Base-by-base conservation (phyloP, 2,888 invertebrate species). In the Agapetus fuscipes region DNA sequence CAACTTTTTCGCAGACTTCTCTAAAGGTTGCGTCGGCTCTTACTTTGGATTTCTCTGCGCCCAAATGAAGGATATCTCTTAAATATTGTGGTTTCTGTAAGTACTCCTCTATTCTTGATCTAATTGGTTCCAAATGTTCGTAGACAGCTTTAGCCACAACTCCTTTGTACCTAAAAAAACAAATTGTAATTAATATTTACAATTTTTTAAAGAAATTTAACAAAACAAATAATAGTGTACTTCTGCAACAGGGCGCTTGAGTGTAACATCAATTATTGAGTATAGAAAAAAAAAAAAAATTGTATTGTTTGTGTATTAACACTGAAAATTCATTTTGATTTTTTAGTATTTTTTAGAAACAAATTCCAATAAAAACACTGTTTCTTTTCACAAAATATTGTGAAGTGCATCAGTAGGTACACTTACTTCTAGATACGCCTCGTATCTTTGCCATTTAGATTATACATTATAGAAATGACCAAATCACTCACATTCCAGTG, bases 111-210 rank as follows among this genome's bases (percentile, higher is more conserved):
- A 80, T 74, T 56, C 72, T 63, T 32, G 63, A 57, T 48, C 80
- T 72, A 50, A 90, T 83, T 2, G 89, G 89, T 27, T 62, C 65
- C 16, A 90, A 53, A 55, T 76, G 72, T 46, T 78, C 76, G 17
- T 81, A 71, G 1, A 90, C 59, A n/a, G 74, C 73, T 39, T 87
- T 83, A 1, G 86, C 81, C 2, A 89, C 73, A 1, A 72, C 53
- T 5, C 72, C 50, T 63, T 91, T 91, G 54, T 84, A 89, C 48
- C 76, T 76, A 49, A 45, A 61, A n/a, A n/a, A n/a, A n/a, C n/a
- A n/a, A n/a, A n/a, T n/a, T n/a, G n/a, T n/a, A n/a, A n/a, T n/a
- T n/a, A n/a, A n/a, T n/a, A n/a, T n/a, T n/a, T n/a, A n/a, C n/a
- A n/a, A n/a, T n/a, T n/a, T n/a, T n/a, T n/a, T n/a, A n/a, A 24